Evolutionary conservation across 92 coral and sea anemone species (phyloP), one percentile per base, ranked within the genome.

Genomic region (Zoanthus solanderi): DNA sequence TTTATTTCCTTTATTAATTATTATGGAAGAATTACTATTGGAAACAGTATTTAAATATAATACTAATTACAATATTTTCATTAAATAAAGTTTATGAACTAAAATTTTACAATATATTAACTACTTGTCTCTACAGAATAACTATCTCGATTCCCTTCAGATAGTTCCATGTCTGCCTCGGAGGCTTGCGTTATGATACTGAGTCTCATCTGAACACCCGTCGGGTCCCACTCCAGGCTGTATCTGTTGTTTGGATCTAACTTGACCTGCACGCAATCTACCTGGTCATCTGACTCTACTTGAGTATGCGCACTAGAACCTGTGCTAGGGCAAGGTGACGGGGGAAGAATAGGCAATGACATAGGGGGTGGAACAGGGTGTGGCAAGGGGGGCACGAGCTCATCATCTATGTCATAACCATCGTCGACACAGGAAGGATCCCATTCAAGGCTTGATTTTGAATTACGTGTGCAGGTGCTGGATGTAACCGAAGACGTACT

Each of bases 211-310:
- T 97, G 99, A 56, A 97, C 99, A n/a, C 98, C 92, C 6, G 99
- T 97, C 37, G 99, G 99, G 72, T 97, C 99, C 99, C 99, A 97
- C 78, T 97, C 99, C 71, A 97, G 91, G 90, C 99, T 97, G 90
- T 95, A 95, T 68, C 95, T 92, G 91, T 94, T 95, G 58, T 90
- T 87, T 7, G 92, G 98, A 46, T 93, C 96, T 16, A 87, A 86
- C 78, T 92, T 90, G 28, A 93, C 94, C 73, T 91, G 90, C 71
- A 88, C 90, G 71, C 90, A 92, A 83, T 92, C 95, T 61, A 90
- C 93, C 28, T 89, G 91, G 83, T 93, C 94, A 83, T 78, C 87
- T 50, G 56, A 50, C 56, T 50, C 56, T 11, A 50, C 73, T 28
- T 83, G 84, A 28, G 87, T 73, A 44, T 48, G 87, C 86, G 73